phyloP scores from a whole-genome alignment of 1,140 invertebrate genomes.

The Arctopsyche grandis region DNA sequence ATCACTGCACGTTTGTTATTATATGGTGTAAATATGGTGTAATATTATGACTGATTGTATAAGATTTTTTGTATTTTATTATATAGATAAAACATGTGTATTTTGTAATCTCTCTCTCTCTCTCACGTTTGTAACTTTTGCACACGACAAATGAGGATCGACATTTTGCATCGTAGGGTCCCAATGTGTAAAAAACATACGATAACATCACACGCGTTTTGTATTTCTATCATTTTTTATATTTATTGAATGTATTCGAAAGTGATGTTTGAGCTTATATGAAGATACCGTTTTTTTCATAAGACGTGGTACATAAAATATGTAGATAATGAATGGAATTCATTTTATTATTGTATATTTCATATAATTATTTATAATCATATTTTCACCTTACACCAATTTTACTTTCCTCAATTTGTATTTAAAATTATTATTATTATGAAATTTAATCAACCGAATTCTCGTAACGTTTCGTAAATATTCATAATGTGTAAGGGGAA shows the following conservation, averaged over 20 bases:
- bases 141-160: too few relatives aligned
- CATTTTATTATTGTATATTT: too few relatives aligned
- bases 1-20: constrained; percentile 11
- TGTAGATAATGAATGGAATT: not conserved
- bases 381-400: too few relatives aligned
- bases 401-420: not conserved
- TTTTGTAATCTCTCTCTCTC: too few relatives aligned
- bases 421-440: too few relatives aligned
- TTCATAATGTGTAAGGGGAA: not conserved
- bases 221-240: too few relatives aligned
- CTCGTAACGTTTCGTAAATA: not conserved
- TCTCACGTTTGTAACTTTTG: too few relatives aligned
- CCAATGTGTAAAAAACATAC: too few relatives aligned
- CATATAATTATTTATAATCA: too few relatives aligned
- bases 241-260: too few relatives aligned
- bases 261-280: not conserved
- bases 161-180: too few relatives aligned
- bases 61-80: constrained; percentile 38
- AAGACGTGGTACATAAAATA: not conserved
- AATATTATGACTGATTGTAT: constrained; percentile 54
- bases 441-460: not conserved
- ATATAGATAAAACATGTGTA: not conserved
- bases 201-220: too few relatives aligned
- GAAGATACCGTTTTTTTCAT: not conserved
- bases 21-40: constrained; percentile 42